Evolutionary conservation across 2,797 vertebrate genomes (phyloP), one percentile per base, ranked within the genome.

Genomic region (Eupleurogrammus muticus): DNA sequence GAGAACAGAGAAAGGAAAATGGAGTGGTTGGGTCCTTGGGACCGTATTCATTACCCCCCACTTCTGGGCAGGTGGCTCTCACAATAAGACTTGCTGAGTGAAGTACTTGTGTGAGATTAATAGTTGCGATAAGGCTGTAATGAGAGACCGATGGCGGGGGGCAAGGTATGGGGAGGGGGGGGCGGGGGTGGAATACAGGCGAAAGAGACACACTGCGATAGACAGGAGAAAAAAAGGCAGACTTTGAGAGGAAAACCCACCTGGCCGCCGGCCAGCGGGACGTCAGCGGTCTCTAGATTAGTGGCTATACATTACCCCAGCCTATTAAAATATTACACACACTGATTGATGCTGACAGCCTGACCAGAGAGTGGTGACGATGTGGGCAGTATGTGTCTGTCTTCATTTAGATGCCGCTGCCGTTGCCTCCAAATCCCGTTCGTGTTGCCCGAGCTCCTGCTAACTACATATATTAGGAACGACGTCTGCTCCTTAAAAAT

Each of bases 261-360:
- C 93, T 96, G 95, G 94, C 93, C 73, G 66, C 19, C 56, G 57
- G 93, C 96, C 95, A 96, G 89, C 75, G 78, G 92, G 82, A 93
- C 93, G 95, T 96, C 95, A 96, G 93, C 94, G 88, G 91, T 85
- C 95, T 94, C 90, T 91, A 94, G 94, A 94, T 94, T 94, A 96
- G 92, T 92, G 91, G 91, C 94, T 92, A 94, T 95, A 95, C 91
- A 90, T 94, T 95, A 94, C 95, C 92, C 93, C 83, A 82, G 90
- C 70, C 88, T 88, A 94, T 93, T 95, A 95, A 95, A 81, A 90
- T 90, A 93, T 93, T 70, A 60, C 80, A 66, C 90, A 88, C 94
- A 88, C 93, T 94, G 92, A 94, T 92, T 90, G 95, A 95, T 94
- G 95, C 92, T 89, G 92, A 94, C 95, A 93, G 86, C 84, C 94